Base-by-base conservation (phyloP, 2,888 invertebrate genomes). In the Conops quadrifasciatus region DNA sequence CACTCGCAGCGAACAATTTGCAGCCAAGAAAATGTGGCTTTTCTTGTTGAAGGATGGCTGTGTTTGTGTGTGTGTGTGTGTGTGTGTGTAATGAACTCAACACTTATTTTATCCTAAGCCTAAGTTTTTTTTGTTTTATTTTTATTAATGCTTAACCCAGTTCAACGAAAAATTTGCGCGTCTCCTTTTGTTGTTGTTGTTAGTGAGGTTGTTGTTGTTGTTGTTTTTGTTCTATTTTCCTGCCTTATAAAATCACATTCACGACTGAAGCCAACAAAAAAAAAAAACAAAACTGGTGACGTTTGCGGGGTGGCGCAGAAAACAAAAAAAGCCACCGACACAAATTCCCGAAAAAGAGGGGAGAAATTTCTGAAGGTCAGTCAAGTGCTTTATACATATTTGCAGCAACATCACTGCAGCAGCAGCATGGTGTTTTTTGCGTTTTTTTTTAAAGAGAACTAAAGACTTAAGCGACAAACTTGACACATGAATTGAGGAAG, bases 91-190 rank as follows among this genome's bases (percentile, higher is more conserved):
- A 45, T 49, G 63, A 45, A 26, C 63, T 36, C 66, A 36, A 30
- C 36, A 51, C 36, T 24, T 5, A 28, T 15, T 21, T 45, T 45
- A 26, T 11, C 30, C 49, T 19, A 11, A 15, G 58, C 58, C 15
- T 28, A 13, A 11, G 15, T 21, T 58, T 4, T 19, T 1, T 43
- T n/a, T 13, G 7, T 47, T 24, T 19, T 30, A n/a, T 53, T 36
- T 11, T 53, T 30, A 49, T 51, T 47, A 16, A 26, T 65, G 65
- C 51, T 49, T 53, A 66, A 53, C 66, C 66, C 51, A 66, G 53
- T 53, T 66, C 30, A 16, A 28, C 66, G 24, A n/a, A 53, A 66
- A 66, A 66, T 56, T n/a, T 56, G 16, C 26, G 56, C 3, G 21
- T 36, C 30, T 62, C 13, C 30, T 36, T 19, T 47, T 45, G 24